Evolutionary conservation across 1,140 invertebrate genomes (phyloP), one percentile per base, ranked within the genome.

Genomic region (Drosophila mauritiana): DNA sequence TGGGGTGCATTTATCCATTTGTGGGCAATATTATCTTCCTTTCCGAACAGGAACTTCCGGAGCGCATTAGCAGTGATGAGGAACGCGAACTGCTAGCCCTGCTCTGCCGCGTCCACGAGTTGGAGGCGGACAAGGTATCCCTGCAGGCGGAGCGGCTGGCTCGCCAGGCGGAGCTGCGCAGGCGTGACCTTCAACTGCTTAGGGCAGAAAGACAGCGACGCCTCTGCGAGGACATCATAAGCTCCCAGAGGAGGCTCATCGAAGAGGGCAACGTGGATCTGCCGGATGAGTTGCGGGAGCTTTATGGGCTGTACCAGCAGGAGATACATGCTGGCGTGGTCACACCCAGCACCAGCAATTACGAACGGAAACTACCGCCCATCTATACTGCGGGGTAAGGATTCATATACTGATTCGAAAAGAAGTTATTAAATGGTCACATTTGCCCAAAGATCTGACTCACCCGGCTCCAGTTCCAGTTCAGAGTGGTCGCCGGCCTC

Each of bases 161-260:
- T 5, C 94, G 97, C 34, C 96, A 97, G 78, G 97, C 97, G 73
- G 97, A 98, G 91, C 93, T 98, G 13, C 94, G 97, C 43, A 93
- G 97, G 56, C 94, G 97, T 57, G 97, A 98, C 83, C 93, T 97
- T 27, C 94, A 97, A 73, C 94, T 98, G 56, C 93, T 97, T 49
- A 93, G 97, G n/a, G 96, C 97, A 48, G 96, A 97, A 80, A 93
- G 97, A 22, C 97, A 98, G 91, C 93, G 97, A 11, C 94, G 96
- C 49, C 94, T 99, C 4, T 97, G 96, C 64, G 97, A 99, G 85
- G 97, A 98, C 86, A 98, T 98, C 62, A 98, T 99, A 56, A 96
- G 96, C 0, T 94, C 97, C 42, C 98, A 98, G 91, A 93, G 97
- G 52, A 93, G 96, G 17, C 94, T 98, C n/a, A 96, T 98, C 69